Conservation (phyloP, 2,113 vertebrate genomes). For the Aspidoscelis tigris region DNA sequence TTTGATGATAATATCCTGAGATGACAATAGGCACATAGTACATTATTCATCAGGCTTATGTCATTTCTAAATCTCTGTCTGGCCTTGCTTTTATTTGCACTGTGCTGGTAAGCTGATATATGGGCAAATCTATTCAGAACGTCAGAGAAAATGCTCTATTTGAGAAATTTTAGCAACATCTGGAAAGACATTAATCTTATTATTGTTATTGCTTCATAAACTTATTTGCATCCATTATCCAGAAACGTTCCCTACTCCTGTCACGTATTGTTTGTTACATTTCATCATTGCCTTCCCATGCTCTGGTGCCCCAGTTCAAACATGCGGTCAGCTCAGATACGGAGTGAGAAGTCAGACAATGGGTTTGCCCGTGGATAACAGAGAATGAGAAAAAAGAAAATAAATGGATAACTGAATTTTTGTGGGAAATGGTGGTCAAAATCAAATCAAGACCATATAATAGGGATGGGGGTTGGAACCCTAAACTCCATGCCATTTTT, state of each 20-base stretch:
- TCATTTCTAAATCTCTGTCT: conserved; percentile 26
- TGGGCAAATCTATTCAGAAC: background rate
- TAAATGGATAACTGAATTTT: too few species aligned
- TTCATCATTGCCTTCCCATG: background rate
- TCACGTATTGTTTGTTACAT: background rate
- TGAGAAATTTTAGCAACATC: background rate
- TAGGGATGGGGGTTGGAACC: too few species aligned
- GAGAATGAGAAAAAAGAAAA: too few species aligned
- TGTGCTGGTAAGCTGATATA: background rate
- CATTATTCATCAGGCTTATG: conserved; percentile 20
- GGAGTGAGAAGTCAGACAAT: background rate
- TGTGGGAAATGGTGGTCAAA: too few species aligned
- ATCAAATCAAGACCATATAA: too few species aligned
- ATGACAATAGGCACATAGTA: conserved; percentile 7
- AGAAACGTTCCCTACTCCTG: background rate
- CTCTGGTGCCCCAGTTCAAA: background rate
- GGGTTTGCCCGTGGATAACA: too few species aligned
- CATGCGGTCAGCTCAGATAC: background rate
- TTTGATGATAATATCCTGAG: background rate
- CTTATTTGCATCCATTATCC: conserved; percentile 12
- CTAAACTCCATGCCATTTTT: too few species aligned
- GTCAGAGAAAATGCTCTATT: background rate
- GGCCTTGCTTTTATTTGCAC: background rate
- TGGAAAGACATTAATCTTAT: conserved; percentile 1
- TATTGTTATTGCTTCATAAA: conserved; percentile 1